Evolutionary conservation across 2,888 invertebrate species (phyloP), one percentile per base, ranked within the genome.

Genomic region (Acanthopleura granulata): DNA sequence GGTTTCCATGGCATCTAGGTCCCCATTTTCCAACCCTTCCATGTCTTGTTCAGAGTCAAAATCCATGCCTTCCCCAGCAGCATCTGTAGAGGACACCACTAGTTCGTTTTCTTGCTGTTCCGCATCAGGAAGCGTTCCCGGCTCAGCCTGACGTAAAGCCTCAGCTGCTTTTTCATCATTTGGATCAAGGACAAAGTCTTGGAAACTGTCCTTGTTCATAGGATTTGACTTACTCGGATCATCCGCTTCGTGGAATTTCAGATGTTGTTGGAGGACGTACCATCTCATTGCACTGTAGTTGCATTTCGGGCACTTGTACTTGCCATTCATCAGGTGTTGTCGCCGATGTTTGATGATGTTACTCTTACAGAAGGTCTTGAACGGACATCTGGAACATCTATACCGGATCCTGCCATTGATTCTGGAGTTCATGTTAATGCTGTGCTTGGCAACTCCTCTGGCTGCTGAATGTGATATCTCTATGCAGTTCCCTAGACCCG

Each of bases 321-420:
- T 79, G 72, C 81, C 83, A 49, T 80, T 82, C 62, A 80, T 76
- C 29, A 84, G 77, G 77, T 87, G 87, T 72, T 83, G 84, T n/a
- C 80, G 79, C 29, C 82, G 77, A 74, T 88, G 87, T 62, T 84
- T 85, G n/a, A 84, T 76, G 50, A 86, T 83, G 72, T 83, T 84
- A 73, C 80, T 82, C 73, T 83, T 84, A 62, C 82, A 83, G 49
- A 79, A 80, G 6, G 84, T 85, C 72, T 80, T 77, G 74, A 81
- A 87, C 18, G 86, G 86, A 76, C 86, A 87, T 57, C 76, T 73
- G 16, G 82, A 78, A 74, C 85, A 86, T 71, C 79, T 83, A 75
- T 84, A 87, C 12, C 85, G 76, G 22, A 87, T 78, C 29, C 82
- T 77, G 0, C 80, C 80, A n/a, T 49, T 71, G n/a, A 49, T 49